Evolutionary conservation across 2,113 vertebrate species (phyloP), one percentile per base, ranked within the genome.

Genomic region (Tetrax tetrax): DNA sequence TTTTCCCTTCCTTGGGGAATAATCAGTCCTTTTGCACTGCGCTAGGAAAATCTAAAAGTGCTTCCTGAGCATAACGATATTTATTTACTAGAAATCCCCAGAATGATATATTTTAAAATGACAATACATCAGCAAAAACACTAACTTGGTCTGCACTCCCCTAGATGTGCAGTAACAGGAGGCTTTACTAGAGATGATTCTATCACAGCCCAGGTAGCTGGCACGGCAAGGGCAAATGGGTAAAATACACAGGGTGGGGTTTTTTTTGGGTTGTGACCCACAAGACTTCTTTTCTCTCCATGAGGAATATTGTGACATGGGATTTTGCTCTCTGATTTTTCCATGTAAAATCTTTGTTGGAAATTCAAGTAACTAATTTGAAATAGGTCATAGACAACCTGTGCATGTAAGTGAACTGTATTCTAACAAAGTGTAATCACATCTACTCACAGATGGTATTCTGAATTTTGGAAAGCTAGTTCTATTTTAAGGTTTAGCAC

Each of bases 401-500:
- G 2, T 48, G 14, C 43, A 57, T 65, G 27, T 48, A 66, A 90
- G 48, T 28, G 78, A 87, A 50, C 22, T 38, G 7, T 60, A 64
- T 89, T 89, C 92, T 91, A 80, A 59, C 16, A n/a, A 89, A 90
- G 12, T 2, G 1, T 50, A 84, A 91, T 87, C 79, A 68, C 54
- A 37, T 72, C 56, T 83, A 2, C 50, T 87, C 47, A 65, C 64
- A 94, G 91, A 76, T 47, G 45, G 37, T 71, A 68, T 77, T 70
- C 33, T 50, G 69, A 66, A 47, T 68, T 66, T 88, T 66, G 38
- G 70, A 92, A 77, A 92, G 24, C 59, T 93, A 66, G 11, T 89
- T 95, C 83, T 87, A 8, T 50, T 90, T 90, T 43, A 83, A 86
- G 69, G 89, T 93, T 97, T 96, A 91, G 70, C 23, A 7, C 86